Evolutionary conservation across 2,888 invertebrate species (phyloP), one percentile per base, ranked within the genome.

Genomic region (Cabera pusaria): DNA sequence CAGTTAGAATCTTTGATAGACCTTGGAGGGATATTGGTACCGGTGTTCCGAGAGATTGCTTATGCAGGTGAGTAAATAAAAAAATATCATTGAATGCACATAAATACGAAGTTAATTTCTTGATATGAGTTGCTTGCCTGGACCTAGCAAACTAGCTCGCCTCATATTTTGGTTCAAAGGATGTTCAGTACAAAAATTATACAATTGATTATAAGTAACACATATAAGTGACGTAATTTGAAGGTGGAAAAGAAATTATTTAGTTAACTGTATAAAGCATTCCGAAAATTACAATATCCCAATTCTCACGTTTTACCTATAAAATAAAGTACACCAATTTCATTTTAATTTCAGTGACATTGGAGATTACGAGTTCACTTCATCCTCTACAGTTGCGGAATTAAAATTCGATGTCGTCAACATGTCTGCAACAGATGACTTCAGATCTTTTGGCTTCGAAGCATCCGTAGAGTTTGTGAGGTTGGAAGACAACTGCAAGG

Each of bases 351-450:
- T 4, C 65, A 87, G 88, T 63, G 87, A 88, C 25, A 61, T 83
- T 1, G 72, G 68, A 0, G 88, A 88, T 46, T 94, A 95, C 68
- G 94, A 94, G 52, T 94, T 95, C 69, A 92, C 93, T 18, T 96
- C 96, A 5, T 91, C 93, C 6, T 92, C 94, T 31, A 92, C 93
- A 52, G 92, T 95, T 17, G 93, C 96, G 6, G 96, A 96, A 70
- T 89, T 97, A 18, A 93, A 94, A 60, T 96, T 97, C 64, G 93
- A 93, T 52, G 94, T 96, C 6, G 90, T 92, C 37, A 93, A 94
- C 56, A 96, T 98, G 97, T 92, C 94, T 46, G 93, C 96, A 1
- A 86, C 94, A 7, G 96, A 97, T 64, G 96, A 97, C 87, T 96
- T 96, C 71, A 92, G 95, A 40, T 93, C 94, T 26, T 91, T 97